A percentile compares a stretch with the other conserved stretches of the same genome.
phyloP scores from a whole-genome alignment of 1,140 invertebrate genomes.

The Solenopsis invicta region DNA sequence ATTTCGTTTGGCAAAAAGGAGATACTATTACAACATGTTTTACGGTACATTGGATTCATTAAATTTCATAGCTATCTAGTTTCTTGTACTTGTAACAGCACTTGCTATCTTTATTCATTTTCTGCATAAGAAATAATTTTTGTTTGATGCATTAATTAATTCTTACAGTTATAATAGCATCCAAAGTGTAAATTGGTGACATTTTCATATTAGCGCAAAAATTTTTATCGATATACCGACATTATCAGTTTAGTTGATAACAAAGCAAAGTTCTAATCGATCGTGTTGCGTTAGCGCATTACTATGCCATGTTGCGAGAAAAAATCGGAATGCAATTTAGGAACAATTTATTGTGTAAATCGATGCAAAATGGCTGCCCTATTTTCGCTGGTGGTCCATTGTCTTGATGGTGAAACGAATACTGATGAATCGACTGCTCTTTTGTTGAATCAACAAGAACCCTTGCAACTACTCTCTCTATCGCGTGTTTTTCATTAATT shows the following conservation, averaged over 20 bases:
- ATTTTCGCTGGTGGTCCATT: slow-evolving; percentile 54
- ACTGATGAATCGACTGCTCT: slow-evolving; percentile 15
- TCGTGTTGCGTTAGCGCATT: slow-evolving; percentile 18
- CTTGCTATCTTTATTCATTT: neutral
- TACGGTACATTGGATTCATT: slow-evolving; percentile 20
- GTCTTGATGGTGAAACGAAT: slow-evolving; percentile 36
- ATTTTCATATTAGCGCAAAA: slow-evolving; percentile 12
- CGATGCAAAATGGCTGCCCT: slow-evolving; percentile 2
- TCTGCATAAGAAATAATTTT: neutral
- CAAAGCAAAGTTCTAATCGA: slow-evolving; percentile 3
- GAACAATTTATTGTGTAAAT: slow-evolving; percentile 47
- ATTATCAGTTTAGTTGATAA: neutral
- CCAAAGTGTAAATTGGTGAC: neutral
- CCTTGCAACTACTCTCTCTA: neutral
- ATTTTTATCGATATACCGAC: neutral
- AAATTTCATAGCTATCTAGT: neutral
- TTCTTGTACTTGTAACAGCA: neutral
- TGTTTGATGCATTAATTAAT: neutral
- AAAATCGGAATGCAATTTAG: slow-evolving; percentile 44
- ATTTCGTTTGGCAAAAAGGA: slow-evolving; percentile 10
- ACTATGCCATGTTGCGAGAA: slow-evolving; percentile 18
- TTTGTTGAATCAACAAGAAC: slow-evolving; percentile 35
- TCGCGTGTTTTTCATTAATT: slow-evolving; percentile 37
- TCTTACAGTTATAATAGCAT: neutral
- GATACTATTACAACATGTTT: slow-evolving; percentile 22